Percentiles rank a stretch among this genome's conserved stretches.
phyloP scores from a whole-genome alignment of 1,140 invertebrate genomes.

The Aethina tumida region DNA sequence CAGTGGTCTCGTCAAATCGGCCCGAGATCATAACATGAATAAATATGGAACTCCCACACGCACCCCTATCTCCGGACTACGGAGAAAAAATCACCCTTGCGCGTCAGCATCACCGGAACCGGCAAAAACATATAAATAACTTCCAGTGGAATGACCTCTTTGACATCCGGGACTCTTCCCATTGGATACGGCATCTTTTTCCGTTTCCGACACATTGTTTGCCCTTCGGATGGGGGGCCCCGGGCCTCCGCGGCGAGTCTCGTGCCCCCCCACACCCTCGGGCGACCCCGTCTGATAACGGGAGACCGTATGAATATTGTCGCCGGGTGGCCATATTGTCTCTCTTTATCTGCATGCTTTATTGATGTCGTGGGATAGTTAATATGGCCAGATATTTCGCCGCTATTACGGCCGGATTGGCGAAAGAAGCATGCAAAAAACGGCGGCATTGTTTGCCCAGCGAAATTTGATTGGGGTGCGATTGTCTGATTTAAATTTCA shows the following conservation, averaged over 20 bases:
- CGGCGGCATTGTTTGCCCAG: too few species aligned
- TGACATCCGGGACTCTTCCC: conserved; percentile 26
- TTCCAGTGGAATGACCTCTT: conserved; percentile 30
- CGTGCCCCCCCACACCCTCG: conserved; percentile 14
- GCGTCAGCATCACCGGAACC: conserved; percentile 15
- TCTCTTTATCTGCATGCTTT: too few species aligned
- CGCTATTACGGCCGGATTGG: too few species aligned
- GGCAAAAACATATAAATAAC: conserved; percentile 29
- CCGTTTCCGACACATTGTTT: conserved; percentile 28
- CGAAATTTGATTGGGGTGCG: too few species aligned
- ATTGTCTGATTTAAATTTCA: too few species aligned
- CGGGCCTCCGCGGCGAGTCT: conserved; percentile 18
- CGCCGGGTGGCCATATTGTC: conserved; percentile 17
- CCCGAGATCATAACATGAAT: conserved; percentile 15
- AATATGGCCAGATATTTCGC: too few species aligned
- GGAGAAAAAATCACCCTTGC: conserved; percentile 25
- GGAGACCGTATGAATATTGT: conserved; percentile 18
- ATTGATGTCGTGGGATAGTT: too few species aligned
- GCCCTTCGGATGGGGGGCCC: conserved; percentile 15
- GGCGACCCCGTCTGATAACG: too few species aligned
- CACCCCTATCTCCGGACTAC: conserved; percentile 16
- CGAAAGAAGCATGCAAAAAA: too few species aligned
- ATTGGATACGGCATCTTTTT: conserved; percentile 24
- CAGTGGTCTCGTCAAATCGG: conserved; percentile 8
- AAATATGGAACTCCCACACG: conserved; percentile 22